These are phyloP conservation scores for Menidia beryllina DNA, from an alignment of 2,113 vertebrate species.

Conservation along the genomic window DNA sequence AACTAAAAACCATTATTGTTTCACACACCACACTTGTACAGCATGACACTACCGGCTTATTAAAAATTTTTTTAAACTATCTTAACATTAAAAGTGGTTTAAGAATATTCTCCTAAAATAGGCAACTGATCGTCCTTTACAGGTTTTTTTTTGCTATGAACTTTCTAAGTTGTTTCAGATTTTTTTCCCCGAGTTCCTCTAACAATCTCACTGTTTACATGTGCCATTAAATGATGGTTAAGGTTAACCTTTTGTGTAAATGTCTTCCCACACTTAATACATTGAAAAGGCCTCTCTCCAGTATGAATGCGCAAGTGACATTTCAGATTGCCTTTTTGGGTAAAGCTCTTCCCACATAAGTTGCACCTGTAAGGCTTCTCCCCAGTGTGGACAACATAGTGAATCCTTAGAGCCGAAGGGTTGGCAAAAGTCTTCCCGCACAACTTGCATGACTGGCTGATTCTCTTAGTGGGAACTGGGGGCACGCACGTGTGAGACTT, in stretches of 20 bases:
- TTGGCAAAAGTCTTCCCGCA: conserved; percentile 74
- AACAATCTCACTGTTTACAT: conserved; percentile 41
- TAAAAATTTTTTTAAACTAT: conserved; percentile 14
- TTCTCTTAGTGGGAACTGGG: not conserved
- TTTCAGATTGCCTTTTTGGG: conserved; percentile 76
- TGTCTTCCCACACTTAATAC: conserved; percentile 66
- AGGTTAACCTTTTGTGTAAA: conserved; percentile 77
- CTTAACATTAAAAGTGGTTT: not conserved
- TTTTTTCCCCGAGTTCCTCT: not conserved
- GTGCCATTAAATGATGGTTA: conserved; percentile 70
- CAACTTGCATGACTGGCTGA: conserved; percentile 52
- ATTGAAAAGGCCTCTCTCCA: conserved; percentile 73
- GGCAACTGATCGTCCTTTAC: not conserved
- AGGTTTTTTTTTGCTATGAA: not conserved
- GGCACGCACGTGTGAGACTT: conserved; percentile 59
- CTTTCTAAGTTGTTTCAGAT: conserved; percentile 9
- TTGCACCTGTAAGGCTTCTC: conserved; percentile 71
- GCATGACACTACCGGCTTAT: not conserved
- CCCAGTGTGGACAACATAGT: conserved; percentile 73
- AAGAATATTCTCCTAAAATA: not conserved
- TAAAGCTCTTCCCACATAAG: conserved; percentile 72
- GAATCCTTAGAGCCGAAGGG: conserved; percentile 69
- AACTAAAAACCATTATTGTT: not conserved
- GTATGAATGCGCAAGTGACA: conserved; percentile 76
- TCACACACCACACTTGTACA: not conserved